Evolutionary conservation across 2,113 vertebrate species (phyloP).

Genomic region (Scartelaos histophorus): DNA sequence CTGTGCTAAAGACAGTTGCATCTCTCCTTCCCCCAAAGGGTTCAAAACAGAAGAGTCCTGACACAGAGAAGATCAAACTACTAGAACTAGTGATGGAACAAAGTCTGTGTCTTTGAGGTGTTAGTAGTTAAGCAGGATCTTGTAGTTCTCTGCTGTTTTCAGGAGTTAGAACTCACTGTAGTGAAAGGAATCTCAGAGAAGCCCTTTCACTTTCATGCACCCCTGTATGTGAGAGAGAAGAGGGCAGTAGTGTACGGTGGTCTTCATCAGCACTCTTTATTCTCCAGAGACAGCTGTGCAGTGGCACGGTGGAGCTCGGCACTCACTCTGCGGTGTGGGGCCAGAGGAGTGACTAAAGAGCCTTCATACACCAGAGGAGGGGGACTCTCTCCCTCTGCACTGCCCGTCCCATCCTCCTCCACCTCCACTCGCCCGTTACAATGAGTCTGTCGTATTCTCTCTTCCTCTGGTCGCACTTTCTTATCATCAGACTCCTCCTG

Average conservation of each 20-base stretch:
- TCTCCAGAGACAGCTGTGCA: conserved; percentile 89
- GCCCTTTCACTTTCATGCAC: conserved; percentile 58
- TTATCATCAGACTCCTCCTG: conserved; percentile 79
- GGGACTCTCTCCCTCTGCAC: conserved; percentile 65
- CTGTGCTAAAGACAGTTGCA: conserved; percentile 13
- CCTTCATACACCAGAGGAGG: conserved; percentile 57
- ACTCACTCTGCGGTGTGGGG: conserved; percentile 73
- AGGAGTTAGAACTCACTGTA: conserved; percentile 52
- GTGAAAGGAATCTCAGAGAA: conserved; percentile 43
- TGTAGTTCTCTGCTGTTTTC: conserved; percentile 40
- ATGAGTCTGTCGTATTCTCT: conserved; percentile 54
- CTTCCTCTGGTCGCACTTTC: conserved; percentile 78
- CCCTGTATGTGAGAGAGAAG: conserved; percentile 36
- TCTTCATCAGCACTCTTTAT: conserved; percentile 84
- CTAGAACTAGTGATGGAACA: conserved; percentile 15
- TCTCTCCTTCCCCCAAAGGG: conserved; percentile 28
- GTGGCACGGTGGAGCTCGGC: conserved; percentile 88
- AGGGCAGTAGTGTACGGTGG: conserved; percentile 52
- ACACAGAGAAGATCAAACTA: conserved; percentile 25
- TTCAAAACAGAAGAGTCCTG: conserved; percentile 39
- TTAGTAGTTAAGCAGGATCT: conserved; percentile 34
- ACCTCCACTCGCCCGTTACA: conserved; percentile 62
- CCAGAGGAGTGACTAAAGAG: conserved; percentile 53
- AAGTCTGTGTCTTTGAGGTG: conserved; percentile 42
- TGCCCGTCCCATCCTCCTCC: conserved; percentile 63